These are phyloP conservation scores for Cecidostiba fungosa DNA, from an alignment of 2,888 invertebrate species.

Conservation along the genomic window DNA sequence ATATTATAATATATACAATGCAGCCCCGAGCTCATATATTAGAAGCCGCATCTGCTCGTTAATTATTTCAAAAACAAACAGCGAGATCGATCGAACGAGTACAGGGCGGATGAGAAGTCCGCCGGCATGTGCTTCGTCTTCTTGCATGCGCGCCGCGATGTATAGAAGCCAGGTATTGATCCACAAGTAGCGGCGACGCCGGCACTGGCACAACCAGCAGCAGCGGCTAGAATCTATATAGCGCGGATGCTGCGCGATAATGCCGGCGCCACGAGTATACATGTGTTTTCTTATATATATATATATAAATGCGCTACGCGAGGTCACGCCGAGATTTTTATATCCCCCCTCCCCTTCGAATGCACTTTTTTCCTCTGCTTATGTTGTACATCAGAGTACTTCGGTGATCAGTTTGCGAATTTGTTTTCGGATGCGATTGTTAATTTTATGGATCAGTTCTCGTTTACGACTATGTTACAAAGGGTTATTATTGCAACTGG, in stretches of 20 bases:
- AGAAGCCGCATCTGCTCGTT: background rate
- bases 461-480: too few species aligned
- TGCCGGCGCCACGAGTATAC: background rate
- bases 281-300: background rate
- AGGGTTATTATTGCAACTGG: too few species aligned
- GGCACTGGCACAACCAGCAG: background rate
- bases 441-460: too few species aligned
- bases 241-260: conserved; percentile 23
- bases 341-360: background rate
- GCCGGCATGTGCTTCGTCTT: background rate
- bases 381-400: background rate
- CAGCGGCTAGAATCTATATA: background rate
- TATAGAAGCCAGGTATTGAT: conserved; percentile 69
- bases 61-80: background rate
- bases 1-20: too few species aligned
- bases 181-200: conserved; percentile 64
- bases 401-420: background rate
- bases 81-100: background rate
- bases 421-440: too few species aligned
- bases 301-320: background rate
- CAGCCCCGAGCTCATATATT: too few species aligned
- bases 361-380: background rate
- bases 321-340: conserved; percentile 40
- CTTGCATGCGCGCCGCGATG: conserved; percentile 1
- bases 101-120: background rate